phyloP scores from a whole-genome alignment of 2,888 invertebrate species.

The Drosophila dives region DNA sequence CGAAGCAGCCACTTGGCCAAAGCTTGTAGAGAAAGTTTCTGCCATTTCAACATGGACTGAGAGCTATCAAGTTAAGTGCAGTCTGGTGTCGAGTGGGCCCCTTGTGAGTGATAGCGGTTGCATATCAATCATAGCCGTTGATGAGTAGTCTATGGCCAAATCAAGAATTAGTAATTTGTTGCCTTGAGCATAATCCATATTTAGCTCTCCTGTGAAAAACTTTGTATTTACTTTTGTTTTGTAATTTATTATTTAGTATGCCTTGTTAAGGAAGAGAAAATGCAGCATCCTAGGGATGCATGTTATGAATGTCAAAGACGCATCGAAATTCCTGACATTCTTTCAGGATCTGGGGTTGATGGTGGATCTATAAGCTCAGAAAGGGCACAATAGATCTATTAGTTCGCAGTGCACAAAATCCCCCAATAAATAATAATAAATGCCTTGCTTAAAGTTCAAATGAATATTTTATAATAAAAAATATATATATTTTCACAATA shows the following conservation, averaged over 20 bases:
- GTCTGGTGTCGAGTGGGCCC: constrained; percentile 10
- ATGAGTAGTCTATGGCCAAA: not conserved
- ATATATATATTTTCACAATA: not conserved
- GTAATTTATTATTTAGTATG: not conserved
- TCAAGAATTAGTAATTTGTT: constrained; percentile 28
- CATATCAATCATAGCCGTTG: constrained; percentile 42
- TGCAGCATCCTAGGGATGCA: too few species aligned
- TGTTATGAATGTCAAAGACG: too few species aligned
- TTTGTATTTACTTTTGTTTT: not conserved
- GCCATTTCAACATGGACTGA: constrained; percentile 11
- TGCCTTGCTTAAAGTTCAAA: not conserved
- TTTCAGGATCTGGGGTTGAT: too few species aligned
- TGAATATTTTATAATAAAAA: not conserved
- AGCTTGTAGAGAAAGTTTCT: constrained; percentile 22
- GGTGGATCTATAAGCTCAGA: too few species aligned
- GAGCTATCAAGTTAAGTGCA: constrained; percentile 48
- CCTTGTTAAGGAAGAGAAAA: too few species aligned
- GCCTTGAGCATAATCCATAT: not conserved
- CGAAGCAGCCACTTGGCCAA: constrained; percentile 9
- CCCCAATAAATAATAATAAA: too few species aligned
- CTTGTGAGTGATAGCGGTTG: constrained; percentile 4
- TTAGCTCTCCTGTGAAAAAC: not conserved
- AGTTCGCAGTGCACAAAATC: too few species aligned
- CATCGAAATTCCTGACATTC: too few species aligned
- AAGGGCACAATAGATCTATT: too few species aligned